Conservation (phyloP, 2,888 invertebrate species). For the Eumerus sabulonum region DNA sequence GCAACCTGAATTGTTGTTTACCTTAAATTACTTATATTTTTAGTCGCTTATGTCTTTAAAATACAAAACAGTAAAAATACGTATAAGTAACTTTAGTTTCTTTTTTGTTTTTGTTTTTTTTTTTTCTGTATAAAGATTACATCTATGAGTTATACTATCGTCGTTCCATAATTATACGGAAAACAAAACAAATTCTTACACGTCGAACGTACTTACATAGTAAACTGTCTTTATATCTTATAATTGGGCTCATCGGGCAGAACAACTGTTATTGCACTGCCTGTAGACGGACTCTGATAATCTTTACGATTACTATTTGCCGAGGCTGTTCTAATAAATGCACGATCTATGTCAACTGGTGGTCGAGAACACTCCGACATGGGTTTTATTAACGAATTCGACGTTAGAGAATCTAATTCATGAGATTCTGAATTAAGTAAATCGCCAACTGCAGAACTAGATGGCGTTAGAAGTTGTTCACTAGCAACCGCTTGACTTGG, state of each 20-base stretch:
- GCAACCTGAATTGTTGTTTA: slow-evolving; percentile 57
- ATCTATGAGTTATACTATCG: slow-evolving; percentile 4
- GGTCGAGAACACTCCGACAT: slow-evolving; percentile 75
- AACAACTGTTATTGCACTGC: slow-evolving; percentile 84
- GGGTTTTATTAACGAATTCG: slow-evolving; percentile 77
- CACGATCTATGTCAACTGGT: slow-evolving; percentile 74
- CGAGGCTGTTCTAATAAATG: slow-evolving; percentile 72
- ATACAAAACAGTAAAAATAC: slow-evolving; percentile 53
- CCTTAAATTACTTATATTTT: slow-evolving; percentile 43
- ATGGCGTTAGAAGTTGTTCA: slow-evolving; percentile 78
- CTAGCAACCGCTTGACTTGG: slow-evolving; percentile 77
- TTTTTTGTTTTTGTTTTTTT: slow-evolving; percentile 9
- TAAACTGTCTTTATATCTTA: slow-evolving; percentile 39
- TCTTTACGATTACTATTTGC: slow-evolving; percentile 64
- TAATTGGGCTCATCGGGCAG: slow-evolving; percentile 80
- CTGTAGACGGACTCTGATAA: slow-evolving; percentile 81
- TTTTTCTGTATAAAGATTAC: slow-evolving; percentile 47
- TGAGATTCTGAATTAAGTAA: slow-evolving; percentile 78
- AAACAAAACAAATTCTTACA: slow-evolving; percentile 7
- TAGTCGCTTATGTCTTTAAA: slow-evolving; percentile 32
- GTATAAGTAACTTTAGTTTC: slow-evolving; percentile 24
- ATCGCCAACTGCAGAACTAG: slow-evolving; percentile 78
- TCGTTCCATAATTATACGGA: slow-evolving; percentile 3
- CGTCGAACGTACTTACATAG: not conserved
- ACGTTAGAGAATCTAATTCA: slow-evolving; percentile 78